Evolutionary conservation across 1,140 invertebrate species (phyloP).

Genomic region (Drosophila ercepeae): DNA sequence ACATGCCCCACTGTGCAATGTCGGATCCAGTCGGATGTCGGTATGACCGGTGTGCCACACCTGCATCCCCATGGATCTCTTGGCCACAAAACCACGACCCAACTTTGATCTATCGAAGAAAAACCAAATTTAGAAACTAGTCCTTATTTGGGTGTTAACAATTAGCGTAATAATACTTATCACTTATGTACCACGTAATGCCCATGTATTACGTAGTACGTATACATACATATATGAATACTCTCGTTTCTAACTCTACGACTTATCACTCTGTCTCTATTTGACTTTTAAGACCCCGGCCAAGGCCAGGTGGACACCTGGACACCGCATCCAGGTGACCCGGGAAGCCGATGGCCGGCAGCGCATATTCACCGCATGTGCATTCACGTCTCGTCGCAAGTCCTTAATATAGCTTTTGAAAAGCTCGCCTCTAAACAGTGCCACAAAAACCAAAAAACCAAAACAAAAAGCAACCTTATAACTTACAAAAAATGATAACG

Average conservation of each 20-base stretch:
- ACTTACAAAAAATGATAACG: constrained; percentile 44
- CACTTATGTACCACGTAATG: constrained; percentile 48
- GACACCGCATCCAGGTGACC: constrained; percentile 1
- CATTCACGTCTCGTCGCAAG: constrained; percentile 78
- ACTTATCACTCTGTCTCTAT: constrained; percentile 53
- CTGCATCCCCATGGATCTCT: background rate
- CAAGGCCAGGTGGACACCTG: constrained; percentile 39
- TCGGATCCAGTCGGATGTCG: background rate
- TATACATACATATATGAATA: constrained; percentile 68
- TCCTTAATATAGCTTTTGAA: constrained; percentile 80
- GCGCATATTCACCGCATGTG: constrained; percentile 81
- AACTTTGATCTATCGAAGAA: constrained; percentile 51
- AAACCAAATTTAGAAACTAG: constrained; percentile 67
- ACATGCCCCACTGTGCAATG: constrained; percentile 17
- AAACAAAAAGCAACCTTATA: constrained; percentile 53
- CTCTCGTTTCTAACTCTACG: constrained; percentile 32
- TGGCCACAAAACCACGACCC: constrained; percentile 15
- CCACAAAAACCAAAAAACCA: constrained; percentile 50
- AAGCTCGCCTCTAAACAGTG: constrained; percentile 82
- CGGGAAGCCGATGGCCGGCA: constrained; percentile 46
- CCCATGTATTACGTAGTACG: constrained; percentile 53
- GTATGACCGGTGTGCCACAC: too few species aligned
- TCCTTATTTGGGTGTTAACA: constrained; percentile 46
- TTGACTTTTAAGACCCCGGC: constrained; percentile 74
- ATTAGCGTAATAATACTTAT: constrained; percentile 64